Percentiles rank a stretch among this genome's conserved stretches.
Evolutionary conservation across 2,797 vertebrate genomes (phyloP).

Genomic region (Taenioides sp.): DNA sequence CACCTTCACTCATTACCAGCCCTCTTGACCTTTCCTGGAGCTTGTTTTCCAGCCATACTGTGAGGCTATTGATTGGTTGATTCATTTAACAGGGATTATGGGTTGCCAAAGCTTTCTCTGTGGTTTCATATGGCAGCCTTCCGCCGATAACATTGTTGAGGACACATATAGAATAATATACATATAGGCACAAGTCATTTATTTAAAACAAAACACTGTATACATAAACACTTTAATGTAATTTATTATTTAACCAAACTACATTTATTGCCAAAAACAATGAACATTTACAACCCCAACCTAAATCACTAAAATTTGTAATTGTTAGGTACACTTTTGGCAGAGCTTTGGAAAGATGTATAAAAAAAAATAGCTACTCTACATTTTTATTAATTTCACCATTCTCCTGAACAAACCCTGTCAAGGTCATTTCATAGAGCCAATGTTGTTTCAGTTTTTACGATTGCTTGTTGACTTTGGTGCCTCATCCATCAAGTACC

Average conservation of each 20-base stretch:
- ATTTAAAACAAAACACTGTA: neutral
- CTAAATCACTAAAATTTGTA: slow-evolving; percentile 11
- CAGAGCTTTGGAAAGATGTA: slow-evolving; percentile 11
- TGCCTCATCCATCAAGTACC: slow-evolving; percentile 4
- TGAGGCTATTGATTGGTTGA: slow-evolving; percentile 61
- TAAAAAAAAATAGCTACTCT: slow-evolving; percentile 47
- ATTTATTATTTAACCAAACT: neutral
- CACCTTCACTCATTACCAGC: slow-evolving; percentile 58
- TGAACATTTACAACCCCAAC: neutral
- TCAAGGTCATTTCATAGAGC: slow-evolving; percentile 20
- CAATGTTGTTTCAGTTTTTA: slow-evolving; percentile 43
- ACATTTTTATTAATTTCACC: slow-evolving; percentile 49
- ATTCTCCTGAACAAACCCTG: neutral
- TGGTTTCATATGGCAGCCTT: slow-evolving; percentile 28
- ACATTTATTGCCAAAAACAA: neutral
- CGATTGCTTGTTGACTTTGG: slow-evolving; percentile 52
- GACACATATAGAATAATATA: neutral
- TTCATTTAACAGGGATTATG: slow-evolving; percentile 65
- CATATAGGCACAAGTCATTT: neutral
- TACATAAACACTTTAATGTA: too few relatives aligned
- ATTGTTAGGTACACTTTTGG: neutral
- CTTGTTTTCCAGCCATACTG: slow-evolving; percentile 59
- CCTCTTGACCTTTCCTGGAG: slow-evolving; percentile 65
- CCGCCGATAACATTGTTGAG: slow-evolving; percentile 16
- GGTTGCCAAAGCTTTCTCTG: slow-evolving; percentile 28